These are phyloP conservation scores for Drosophila nr. perissopoda DNA, from an alignment of 2,888 invertebrate genomes.

Conservation along the genomic window DNA sequence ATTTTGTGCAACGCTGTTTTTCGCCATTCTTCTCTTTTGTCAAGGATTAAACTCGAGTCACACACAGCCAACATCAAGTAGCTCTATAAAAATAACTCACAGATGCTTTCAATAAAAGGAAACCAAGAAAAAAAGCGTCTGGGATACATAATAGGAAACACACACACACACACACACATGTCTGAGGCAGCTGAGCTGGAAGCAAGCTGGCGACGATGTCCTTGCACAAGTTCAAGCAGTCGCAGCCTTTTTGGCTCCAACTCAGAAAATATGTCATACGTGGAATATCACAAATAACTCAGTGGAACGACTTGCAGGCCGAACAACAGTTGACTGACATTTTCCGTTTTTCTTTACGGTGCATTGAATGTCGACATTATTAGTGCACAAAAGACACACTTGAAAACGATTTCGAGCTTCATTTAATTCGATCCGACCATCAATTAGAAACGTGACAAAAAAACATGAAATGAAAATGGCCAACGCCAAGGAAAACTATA, in stretches of 20 bases:
- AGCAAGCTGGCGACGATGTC: conserved; percentile 35
- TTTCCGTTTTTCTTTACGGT: conserved; percentile 14
- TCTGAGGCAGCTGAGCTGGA: conserved; percentile 9
- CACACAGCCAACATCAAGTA: conserved; percentile 49
- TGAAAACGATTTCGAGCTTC: conserved; percentile 8
- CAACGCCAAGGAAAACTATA: not conserved
- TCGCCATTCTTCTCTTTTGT: conserved; percentile 19
- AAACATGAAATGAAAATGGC: conserved; percentile 3
- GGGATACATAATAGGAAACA: conserved; percentile 38
- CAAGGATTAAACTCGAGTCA: conserved; percentile 20
- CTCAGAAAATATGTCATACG: conserved; percentile 74
- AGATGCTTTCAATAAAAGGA: conserved; percentile 63
- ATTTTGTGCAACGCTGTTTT: conserved; percentile 49
- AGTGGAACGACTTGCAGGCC: conserved; percentile 19
- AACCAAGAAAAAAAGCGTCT: conserved; percentile 22
- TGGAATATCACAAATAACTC: conserved; percentile 67
- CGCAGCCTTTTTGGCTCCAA: conserved; percentile 45
- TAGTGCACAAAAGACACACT: conserved; percentile 24
- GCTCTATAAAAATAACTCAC: conserved; percentile 77
- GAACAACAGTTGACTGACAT: conserved; percentile 25
- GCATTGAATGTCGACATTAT: conserved; percentile 40
- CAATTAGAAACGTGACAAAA: conserved; percentile 12
- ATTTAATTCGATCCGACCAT: not conserved
- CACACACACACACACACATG: not conserved
- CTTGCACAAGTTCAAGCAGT: conserved; percentile 61